Base-by-base conservation (phyloP, 2,797 vertebrate species). In the Ceyx erithaca region DNA sequence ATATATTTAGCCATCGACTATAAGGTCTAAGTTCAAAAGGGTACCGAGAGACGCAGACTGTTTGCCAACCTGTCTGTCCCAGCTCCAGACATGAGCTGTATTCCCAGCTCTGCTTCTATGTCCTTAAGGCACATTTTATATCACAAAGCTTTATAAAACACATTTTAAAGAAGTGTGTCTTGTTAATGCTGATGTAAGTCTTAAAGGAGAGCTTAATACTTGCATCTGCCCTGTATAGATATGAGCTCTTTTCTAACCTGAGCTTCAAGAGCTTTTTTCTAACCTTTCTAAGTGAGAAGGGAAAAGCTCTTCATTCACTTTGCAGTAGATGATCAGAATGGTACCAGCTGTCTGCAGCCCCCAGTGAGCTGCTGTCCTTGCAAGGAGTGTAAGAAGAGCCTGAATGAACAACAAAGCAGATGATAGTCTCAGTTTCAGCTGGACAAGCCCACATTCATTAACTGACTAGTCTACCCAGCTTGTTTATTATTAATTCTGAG, bases 401-500 rank as follows among this genome's bases (percentile, higher is more conserved):
- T 64, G 54, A 89, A 78, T 68, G 78, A 91, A 91, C 0, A 3
- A 20, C 49, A 92, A 89, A 89, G 71, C 70, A 81, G 63, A 81
- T 46, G 18, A 52, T 69, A 58, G 69, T 79, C 68, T 91, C 83
- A 2, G 6, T 91, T 87, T 85, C 91, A 90, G 46, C 64, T 49
- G 55, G 69, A 64, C 51, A 54, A 87, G 35, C 68, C 35, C 54
- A 59, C 66, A 30, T 33, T 87, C 61, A 31, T 87, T 59, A 85
- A 68, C 67, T 61, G 45, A 23, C 45, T 28, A 28, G 11, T 55
- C 33, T 78, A 54, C 58, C 62, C 73, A 62, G 85, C 77, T 90
- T 6, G 4, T 88, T 94, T 94, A 17, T 94, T 77, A 90, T 94
- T 82, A 78, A 82, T 89, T 91, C 83, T 83, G 87, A 91, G 64